phyloP scores from a whole-genome alignment of 2,113 vertebrate genomes.

The Sphyrna mokarran region DNA sequence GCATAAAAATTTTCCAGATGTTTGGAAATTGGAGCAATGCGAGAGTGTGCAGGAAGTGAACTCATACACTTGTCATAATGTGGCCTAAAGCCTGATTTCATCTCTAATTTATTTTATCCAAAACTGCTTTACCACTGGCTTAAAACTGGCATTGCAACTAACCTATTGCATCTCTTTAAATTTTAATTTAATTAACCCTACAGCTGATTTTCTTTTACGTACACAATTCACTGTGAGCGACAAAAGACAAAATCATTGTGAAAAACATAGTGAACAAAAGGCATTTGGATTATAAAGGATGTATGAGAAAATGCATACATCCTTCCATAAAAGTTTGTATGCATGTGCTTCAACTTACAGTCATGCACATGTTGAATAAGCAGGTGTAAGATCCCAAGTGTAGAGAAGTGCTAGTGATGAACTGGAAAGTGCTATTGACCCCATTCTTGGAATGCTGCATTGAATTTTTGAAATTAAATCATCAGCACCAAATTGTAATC shows the following conservation, averaged over 20 bases:
- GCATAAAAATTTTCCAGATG: background rate
- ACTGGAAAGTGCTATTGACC: background rate
- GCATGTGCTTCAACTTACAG: background rate
- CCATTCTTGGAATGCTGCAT: background rate
- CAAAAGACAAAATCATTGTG: background rate
- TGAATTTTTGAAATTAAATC: background rate
- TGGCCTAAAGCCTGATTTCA: background rate
- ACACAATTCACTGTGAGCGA: background rate
- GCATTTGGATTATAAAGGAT: background rate
- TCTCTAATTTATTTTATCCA: background rate
- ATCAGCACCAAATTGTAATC: background rate
- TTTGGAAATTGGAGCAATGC: background rate
- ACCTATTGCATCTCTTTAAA: background rate
- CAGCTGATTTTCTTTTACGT: background rate
- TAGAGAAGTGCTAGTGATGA: background rate
- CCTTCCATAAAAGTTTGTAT: background rate
- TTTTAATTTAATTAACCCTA: background rate
- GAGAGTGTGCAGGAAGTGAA: background rate
- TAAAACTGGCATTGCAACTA: background rate
- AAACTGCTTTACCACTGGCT: background rate
- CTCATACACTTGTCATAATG: background rate
- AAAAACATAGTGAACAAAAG: background rate
- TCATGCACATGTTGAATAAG: background rate
- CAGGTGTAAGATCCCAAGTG: background rate
- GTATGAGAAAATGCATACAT: background rate